These are phyloP conservation scores for Lamprologus ornatipinnis DNA, from an alignment of 2,113 vertebrate genomes.

Conservation along the genomic window DNA sequence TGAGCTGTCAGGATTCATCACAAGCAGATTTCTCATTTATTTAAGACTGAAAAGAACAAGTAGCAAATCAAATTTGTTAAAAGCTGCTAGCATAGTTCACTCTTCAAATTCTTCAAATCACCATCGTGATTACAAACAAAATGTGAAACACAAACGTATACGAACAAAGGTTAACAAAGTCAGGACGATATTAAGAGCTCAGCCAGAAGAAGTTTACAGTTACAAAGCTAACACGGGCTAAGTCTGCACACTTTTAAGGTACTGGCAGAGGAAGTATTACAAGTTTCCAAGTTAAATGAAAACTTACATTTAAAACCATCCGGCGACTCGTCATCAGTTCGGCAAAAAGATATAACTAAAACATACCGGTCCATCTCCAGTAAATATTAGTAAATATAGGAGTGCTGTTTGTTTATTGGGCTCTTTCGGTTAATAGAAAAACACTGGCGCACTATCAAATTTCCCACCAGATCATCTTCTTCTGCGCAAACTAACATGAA, in stretches of 20 bases:
- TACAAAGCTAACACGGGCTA: background rate
- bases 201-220: background rate
- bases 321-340: background rate
- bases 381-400: background rate
- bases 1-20: background rate
- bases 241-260: background rate
- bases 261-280: background rate
- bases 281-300: background rate
- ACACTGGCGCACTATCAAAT: slow-evolving; percentile 35
- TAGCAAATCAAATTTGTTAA: background rate
- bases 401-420: rapidly evolving
- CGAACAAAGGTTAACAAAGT: background rate
- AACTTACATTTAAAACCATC: slow-evolving; percentile 41
- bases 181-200: background rate
- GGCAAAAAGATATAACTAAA: slow-evolving; percentile 35
- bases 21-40: background rate
- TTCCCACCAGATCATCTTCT: slow-evolving; percentile 51
- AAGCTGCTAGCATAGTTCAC: background rate
- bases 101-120: background rate
- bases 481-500: background rate
- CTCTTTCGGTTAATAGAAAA: background rate
- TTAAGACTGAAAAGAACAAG: background rate
- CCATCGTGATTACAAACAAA: background rate
- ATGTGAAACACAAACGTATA: background rate
- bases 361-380: slow-evolving; percentile 53